Conservation (phyloP, 2,888 invertebrate species). For the Campoplex capitator region DNA sequence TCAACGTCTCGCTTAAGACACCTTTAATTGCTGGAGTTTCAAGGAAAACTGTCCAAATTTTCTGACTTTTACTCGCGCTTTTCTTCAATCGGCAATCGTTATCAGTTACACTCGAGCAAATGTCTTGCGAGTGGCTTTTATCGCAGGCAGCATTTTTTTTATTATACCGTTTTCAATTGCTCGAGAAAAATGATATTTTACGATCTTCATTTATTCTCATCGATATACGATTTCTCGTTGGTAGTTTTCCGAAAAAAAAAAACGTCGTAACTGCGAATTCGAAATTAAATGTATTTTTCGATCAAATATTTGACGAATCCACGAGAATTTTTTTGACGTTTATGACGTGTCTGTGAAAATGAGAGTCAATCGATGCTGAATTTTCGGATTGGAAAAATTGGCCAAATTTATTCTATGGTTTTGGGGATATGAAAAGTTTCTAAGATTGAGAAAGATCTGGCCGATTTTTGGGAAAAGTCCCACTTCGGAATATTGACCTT, state of each 20-base stretch:
- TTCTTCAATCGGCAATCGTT: not conserved
- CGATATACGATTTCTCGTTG: not conserved
- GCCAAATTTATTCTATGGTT: not conserved
- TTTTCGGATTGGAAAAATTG: too few relatives aligned
- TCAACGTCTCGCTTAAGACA: not conserved
- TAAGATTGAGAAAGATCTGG: not conserved
- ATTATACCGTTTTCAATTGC: not conserved
- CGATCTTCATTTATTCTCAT: not conserved
- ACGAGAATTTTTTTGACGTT: not conserved
- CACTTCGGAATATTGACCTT: not conserved
- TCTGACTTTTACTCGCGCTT: not conserved
- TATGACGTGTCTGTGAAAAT: too few relatives aligned
- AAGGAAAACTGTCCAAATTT: not conserved
- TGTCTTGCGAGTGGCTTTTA: not conserved
- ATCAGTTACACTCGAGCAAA: not conserved
- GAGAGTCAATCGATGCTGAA: too few relatives aligned
- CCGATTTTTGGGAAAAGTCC: not conserved
- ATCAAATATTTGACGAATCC: not conserved
- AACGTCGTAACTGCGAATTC: not conserved
- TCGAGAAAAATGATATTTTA: not conserved
- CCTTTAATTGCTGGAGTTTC: constrained; percentile 4
- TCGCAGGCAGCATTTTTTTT: not conserved
- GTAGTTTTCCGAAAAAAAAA: not conserved
- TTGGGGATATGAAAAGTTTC: not conserved
- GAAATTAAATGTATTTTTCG: not conserved